Base-by-base conservation (phyloP, 2,113 vertebrate genomes). In the Myotis yumanensis region DNA sequence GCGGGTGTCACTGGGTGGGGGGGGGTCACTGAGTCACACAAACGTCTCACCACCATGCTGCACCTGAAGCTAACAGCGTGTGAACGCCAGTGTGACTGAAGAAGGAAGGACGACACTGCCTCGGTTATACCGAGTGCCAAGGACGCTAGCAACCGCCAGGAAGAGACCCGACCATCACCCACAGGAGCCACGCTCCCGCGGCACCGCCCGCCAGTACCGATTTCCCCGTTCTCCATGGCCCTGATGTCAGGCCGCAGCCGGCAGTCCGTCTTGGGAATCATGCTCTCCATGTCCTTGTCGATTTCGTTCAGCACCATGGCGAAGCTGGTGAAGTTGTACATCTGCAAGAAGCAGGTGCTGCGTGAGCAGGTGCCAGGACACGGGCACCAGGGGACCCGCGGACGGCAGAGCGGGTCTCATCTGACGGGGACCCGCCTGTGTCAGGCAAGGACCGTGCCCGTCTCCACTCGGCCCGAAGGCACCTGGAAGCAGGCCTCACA, bases 181-280 rank as follows among this genome's bases (percentile, higher is more conserved):
- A 12, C 2, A 84, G 35, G 48, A 30, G 40, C 4, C 2, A 17
- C 16, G 15, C 5, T 7, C 15, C 35, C 4, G 28, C 2, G 25
- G 16, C 10, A 3, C n/a, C 11, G 0, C 14, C 25, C 1, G 17
- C 28, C 6, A 71, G 95, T 98, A 99, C 99, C 99, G 97, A 99
- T 99, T 88, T 99, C 99, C 97, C 99, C 99, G 0, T 99, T 99
- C 98, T 99, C 99, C 99, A 99, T 99, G 92, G 99, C 99, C 93
- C 98, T 98, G 85, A 99, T 99, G 95, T 99, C 99, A 18, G 99
- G 99, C 89, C 99, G 98, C 91, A 99, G 97, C 77, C 99, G 98
- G 96, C 99, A 99, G 97, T 99, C 99, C 2, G 99, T 99, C 90
- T 98, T 97, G 25, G 99, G 99, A 80, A 99, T 98, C 83, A 99